Conservation (phyloP, 2,888 invertebrate genomes). For the Elmis aenea region DNA sequence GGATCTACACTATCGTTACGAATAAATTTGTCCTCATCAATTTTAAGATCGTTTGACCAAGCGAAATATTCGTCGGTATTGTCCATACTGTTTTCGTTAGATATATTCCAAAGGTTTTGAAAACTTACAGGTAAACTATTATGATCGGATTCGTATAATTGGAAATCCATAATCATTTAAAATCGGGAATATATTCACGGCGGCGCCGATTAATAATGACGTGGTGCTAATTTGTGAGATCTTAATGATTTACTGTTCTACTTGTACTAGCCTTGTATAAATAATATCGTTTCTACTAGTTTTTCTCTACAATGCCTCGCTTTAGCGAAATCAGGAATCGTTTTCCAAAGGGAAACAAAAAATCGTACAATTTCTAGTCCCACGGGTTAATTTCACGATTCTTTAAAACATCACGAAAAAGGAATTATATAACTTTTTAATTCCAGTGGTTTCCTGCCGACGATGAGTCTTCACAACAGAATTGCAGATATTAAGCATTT, state of each 20-base stretch:
- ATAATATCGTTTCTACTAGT: too few relatives aligned
- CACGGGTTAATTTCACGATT: too few relatives aligned
- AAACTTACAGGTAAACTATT: slow-evolving; percentile 24
- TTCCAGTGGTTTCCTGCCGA: slow-evolving; percentile 78
- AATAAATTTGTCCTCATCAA: slow-evolving; percentile 32
- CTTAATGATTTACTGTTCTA: too few relatives aligned
- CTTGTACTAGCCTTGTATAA: too few relatives aligned
- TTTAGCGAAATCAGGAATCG: too few relatives aligned
- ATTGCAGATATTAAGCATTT: slow-evolving; percentile 69
- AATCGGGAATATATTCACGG: too few relatives aligned
- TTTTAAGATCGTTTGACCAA: slow-evolving; percentile 42
- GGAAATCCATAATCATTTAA: slow-evolving; percentile 45
- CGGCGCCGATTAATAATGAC: too few relatives aligned
- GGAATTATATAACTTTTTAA: slow-evolving; percentile 81
- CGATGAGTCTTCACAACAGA: slow-evolving; percentile 75
- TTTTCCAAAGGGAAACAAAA: too few relatives aligned
- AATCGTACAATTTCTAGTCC: too few relatives aligned
- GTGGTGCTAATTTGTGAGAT: too few relatives aligned
- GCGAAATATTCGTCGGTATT: slow-evolving; percentile 43
- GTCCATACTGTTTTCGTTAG: slow-evolving; percentile 37
- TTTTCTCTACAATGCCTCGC: too few relatives aligned
- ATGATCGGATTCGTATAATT: slow-evolving; percentile 37
- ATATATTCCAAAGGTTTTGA: slow-evolving; percentile 39
- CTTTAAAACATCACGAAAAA: slow-evolving; percentile 84
- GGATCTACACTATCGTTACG: slow-evolving; percentile 16